Evolutionary conservation across 2,888 invertebrate species (phyloP), one percentile per base, ranked within the genome.

Genomic region (Margaritifera margaritifera): DNA sequence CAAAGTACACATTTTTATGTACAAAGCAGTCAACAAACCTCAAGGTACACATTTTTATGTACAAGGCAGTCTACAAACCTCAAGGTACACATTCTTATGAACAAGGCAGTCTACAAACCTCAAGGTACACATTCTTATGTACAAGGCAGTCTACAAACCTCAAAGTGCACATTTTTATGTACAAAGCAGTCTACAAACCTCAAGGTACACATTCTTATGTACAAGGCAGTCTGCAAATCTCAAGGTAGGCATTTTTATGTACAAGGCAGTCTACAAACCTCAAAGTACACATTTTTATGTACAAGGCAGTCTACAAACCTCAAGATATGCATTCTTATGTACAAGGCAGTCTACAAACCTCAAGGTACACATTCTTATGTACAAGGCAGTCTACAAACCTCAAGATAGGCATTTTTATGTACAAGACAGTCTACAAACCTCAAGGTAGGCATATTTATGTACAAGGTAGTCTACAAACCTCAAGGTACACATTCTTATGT

Each of bases 61-160:
- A n/a, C n/a, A n/a, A 85, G 87, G 70, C 82, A 83, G 57, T 88
- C 89, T 54, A 82, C 83, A 27, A 79, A 84, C 20, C 81, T 90
- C 4, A 89, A 89, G 87, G 90, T 90, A 75, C 65, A 70, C 62
- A 54, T 31, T 8, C 4, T 42, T 42, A n/a, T n/a, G n/a, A n/a
- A n/a, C n/a, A n/a, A 85, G 87, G 70, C 82, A 83, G 57, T 88
- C 89, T 54, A 82, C 83, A 27, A 79, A 84, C 20, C 81, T 90
- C 4, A 89, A 89, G 87, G 90, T 90, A 75, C 65, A 70, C 62
- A 54, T 31, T 8, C 4, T 42, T 42, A n/a, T n/a, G n/a, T n/a
- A n/a, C n/a, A n/a, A 85, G 87, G 70, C 82, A 83, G 57, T 88
- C 89, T 54, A 82, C 83, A 27, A 79, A 84, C 20, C 81, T 90